phyloP scores from a whole-genome alignment of 2,113 vertebrate genomes.

The Lipophrys pholis region DNA sequence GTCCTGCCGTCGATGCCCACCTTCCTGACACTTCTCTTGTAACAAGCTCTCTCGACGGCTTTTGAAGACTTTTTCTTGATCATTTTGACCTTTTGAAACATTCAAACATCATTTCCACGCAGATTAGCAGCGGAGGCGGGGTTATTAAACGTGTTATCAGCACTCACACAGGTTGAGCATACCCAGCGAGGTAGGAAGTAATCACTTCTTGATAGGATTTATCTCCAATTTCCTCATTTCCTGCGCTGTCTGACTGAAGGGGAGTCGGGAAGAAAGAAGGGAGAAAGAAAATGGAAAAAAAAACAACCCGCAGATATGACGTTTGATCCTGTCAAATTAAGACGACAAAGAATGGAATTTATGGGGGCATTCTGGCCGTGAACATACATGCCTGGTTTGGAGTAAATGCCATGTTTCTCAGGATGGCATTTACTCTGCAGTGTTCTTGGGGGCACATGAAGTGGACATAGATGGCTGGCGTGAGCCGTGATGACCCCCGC shows the following conservation, averaged over 20 bases:
- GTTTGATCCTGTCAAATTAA: constrained; percentile 41
- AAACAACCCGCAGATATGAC: constrained; percentile 30
- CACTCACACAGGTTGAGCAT: constrained; percentile 60
- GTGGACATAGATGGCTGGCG: not conserved
- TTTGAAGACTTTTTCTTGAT: constrained; percentile 55
- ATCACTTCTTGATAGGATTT: constrained; percentile 69
- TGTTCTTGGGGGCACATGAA: constrained; percentile 31
- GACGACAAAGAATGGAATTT: constrained; percentile 41
- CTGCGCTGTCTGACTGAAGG: constrained; percentile 58
- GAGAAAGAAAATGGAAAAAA: too few species aligned
- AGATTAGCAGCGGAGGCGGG: constrained; percentile 57
- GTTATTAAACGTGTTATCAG: constrained; percentile 69
- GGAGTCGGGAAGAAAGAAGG: not conserved
- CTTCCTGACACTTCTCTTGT: constrained; percentile 4
- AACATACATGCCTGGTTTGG: not conserved
- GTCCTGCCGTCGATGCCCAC: constrained; percentile 1
- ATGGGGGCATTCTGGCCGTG: not conserved
- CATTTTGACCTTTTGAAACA: constrained; percentile 70
- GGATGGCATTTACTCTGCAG: constrained; percentile 48
- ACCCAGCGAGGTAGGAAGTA: constrained; percentile 57
- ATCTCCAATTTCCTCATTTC: constrained; percentile 66
- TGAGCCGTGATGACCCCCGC: not conserved
- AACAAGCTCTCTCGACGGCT: constrained; percentile 6
- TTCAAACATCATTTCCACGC: constrained; percentile 57
- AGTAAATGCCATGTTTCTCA: constrained; percentile 12